Evolutionary conservation across 1,140 invertebrate genomes (phyloP).

Genomic region (Trichonephila clavata): DNA sequence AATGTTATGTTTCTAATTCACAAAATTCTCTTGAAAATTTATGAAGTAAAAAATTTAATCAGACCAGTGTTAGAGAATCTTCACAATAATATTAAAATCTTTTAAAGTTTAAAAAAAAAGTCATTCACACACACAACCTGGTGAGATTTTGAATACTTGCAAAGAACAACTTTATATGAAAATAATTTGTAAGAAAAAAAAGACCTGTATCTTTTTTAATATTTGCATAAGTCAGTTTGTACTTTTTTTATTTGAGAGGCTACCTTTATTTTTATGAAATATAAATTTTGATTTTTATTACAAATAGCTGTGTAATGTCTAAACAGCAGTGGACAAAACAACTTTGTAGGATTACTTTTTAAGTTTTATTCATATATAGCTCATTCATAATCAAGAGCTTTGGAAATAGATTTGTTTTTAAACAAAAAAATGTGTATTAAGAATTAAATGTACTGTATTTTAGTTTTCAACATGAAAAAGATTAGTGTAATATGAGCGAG

Average conservation of each 20-base stretch:
- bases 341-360: conserved; percentile 38
- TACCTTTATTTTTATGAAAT: conserved; percentile 54
- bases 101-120: neutral
- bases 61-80: neutral
- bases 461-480: conserved; percentile 63
- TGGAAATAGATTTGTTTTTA: conserved; percentile 68
- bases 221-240: conserved; percentile 39
- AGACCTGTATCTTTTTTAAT: conserved; percentile 35
- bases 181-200: conserved; percentile 20
- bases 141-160: conserved; percentile 12
- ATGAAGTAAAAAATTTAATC: neutral
- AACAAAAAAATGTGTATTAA: conserved; percentile 47
- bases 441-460: conserved; percentile 61
- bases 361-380: conserved; percentile 57
- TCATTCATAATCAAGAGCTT: conserved; percentile 74
- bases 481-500: conserved; percentile 73
- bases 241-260: conserved; percentile 44
- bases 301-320: conserved; percentile 52
- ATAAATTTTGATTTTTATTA: conserved; percentile 45
- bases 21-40: neutral
- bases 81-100: neutral
- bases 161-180: conserved; percentile 33
- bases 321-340: conserved; percentile 25
- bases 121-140: neutral
- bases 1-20: neutral